Evolutionary conservation across 2,888 invertebrate species (phyloP), one percentile per base, ranked within the genome.

Genomic region (Nasonovia ribisnigri): DNA sequence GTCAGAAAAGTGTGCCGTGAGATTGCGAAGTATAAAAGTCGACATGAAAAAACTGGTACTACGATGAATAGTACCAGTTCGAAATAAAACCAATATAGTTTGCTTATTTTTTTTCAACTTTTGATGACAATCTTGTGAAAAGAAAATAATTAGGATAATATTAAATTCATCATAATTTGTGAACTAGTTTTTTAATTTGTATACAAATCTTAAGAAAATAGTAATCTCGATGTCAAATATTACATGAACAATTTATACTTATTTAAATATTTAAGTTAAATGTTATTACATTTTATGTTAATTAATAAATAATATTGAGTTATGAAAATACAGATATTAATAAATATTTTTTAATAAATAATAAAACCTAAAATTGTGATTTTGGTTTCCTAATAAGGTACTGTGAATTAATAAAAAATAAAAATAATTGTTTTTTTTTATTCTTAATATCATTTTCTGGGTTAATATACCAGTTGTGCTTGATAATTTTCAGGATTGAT

Each of bases 11-110:
- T 51, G 0, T 93, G 90, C 24, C 93, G 93, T 26, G 93, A 93
- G 42, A 48, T 93, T 42, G 93, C 93, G 84, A 93, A 93, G n/a
- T 93, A 93, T n/a, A 93, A 93, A 90, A 93, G 93, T 93, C 93
- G 93, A 60, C 93, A 90, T 51, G 93, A 93, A 87, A 93, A 90
- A 36, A 48, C 90, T 67, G 77, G 77, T 88, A 51, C 67, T 5
- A 89, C 89, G 42, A 60, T 93, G 29, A 90, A 93, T 90, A 93
- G 93, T 67, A 90, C 29, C 8, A 93, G 60, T 67, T 90, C 90
- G 4, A 90, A 93, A 90, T 93, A 51, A 86, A 90, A 86, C 29
- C 42, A 51, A n/a, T 43, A 16, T 42, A 43, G 16, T 57, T 86
- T 46, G 46, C 5, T 86, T 26, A 46, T 46, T 57, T 57, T 87